These are phyloP conservation scores for Drosophila pseudotalamancana DNA, from an alignment of 2,888 invertebrate species.

Conservation along the genomic window DNA sequence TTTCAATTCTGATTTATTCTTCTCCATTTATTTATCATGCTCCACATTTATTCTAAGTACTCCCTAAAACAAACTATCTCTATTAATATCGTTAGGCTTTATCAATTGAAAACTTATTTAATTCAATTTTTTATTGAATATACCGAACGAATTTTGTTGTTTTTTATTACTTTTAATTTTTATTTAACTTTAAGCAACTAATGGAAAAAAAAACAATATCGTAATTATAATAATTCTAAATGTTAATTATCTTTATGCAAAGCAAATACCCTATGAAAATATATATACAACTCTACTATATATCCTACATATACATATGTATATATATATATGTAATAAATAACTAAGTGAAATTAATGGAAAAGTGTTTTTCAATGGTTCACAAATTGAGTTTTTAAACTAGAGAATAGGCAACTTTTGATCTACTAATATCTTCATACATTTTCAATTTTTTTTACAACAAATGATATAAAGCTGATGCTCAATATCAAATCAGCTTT, in stretches of 20 bases:
- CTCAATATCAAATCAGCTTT: too few species aligned
- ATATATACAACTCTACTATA: slow-evolving; percentile 25
- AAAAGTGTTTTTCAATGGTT: neutral
- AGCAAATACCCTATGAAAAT: slow-evolving; percentile 49
- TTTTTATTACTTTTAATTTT: slow-evolving; percentile 2
- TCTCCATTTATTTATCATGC: neutral
- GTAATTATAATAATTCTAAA: slow-evolving; percentile 21
- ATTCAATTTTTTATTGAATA: neutral
- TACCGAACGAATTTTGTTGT: slow-evolving; percentile 52
- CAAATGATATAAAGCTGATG: too few species aligned
- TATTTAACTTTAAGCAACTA: slow-evolving; percentile 21
- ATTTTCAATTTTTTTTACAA: too few species aligned
- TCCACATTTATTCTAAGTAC: slow-evolving; percentile 16
- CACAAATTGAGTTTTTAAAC: neutral
- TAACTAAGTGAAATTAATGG: slow-evolving; percentile 32
- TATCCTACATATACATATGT: slow-evolving; percentile 9
- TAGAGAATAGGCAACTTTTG: too few species aligned
- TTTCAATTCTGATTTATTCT: neutral
- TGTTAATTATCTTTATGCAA: slow-evolving; percentile 38
- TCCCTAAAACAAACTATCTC: slow-evolving; percentile 9
- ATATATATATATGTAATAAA: slow-evolving; percentile 56
- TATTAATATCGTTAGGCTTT: slow-evolving; percentile 27
- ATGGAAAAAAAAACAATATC: slow-evolving; percentile 17
- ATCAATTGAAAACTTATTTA: slow-evolving; percentile 12
- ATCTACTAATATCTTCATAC: neutral